phyloP scores from a whole-genome alignment of 2,888 invertebrate genomes.

The Lasiommata megera region DNA sequence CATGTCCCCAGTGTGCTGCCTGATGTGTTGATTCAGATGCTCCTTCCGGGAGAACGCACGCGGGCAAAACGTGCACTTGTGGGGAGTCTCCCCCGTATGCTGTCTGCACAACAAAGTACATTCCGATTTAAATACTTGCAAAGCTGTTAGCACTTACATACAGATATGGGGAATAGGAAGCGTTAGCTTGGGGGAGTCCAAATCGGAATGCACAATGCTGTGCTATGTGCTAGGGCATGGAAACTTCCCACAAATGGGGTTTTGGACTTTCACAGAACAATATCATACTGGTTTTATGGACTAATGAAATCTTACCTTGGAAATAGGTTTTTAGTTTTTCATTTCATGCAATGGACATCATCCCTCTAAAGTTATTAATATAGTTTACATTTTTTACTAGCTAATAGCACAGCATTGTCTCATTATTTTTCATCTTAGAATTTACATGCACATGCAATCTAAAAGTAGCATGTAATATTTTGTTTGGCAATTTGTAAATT shows the following conservation, averaged over 20 bases:
- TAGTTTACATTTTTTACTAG: conserved; percentile 11
- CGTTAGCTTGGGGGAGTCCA: conserved; percentile 24
- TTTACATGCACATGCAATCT: conserved; percentile 6
- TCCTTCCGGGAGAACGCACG: conserved; percentile 87
- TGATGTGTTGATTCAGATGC: conserved; percentile 92
- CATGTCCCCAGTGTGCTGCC: conserved; percentile 86
- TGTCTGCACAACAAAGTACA: conserved; percentile 82
- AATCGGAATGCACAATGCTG: conserved; percentile 79
- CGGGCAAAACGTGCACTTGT: conserved; percentile 84
- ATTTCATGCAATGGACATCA: conserved; percentile 22
- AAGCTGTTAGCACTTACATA: conserved; percentile 16
- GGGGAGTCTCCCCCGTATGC: conserved; percentile 91
- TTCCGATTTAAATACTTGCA: conserved; percentile 54
- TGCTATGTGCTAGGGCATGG: conserved; percentile 55
- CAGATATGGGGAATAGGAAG: background rate
- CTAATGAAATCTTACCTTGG: conserved; percentile 21
- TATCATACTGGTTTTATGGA: background rate
- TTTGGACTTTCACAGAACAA: conserved; percentile 26
- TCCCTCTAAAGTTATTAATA: conserved; percentile 3
- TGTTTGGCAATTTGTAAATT: background rate
- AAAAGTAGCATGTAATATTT: background rate
- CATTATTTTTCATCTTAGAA: conserved; percentile 78
- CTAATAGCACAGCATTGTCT: conserved; percentile 72
- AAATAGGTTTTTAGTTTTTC: background rate
- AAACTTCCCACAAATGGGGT: conserved; percentile 72